Conservation (phyloP, 2,888 invertebrate genomes). For the Apeira syringaria region DNA sequence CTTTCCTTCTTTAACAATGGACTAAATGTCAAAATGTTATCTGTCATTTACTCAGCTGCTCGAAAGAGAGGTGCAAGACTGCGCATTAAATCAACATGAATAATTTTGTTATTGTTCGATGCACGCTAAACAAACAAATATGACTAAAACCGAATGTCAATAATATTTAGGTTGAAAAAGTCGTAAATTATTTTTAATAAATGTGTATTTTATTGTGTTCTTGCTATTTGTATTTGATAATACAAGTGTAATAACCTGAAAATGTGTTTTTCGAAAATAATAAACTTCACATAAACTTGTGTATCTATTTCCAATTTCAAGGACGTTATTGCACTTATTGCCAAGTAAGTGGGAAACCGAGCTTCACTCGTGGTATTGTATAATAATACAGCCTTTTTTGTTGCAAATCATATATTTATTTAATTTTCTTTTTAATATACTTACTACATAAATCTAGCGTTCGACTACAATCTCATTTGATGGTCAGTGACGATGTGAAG, state of each 20-base stretch:
- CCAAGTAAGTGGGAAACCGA: too few relatives aligned
- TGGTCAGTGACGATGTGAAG: too few relatives aligned
- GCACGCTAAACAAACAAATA: slow-evolving; percentile 3
- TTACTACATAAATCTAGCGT: too few relatives aligned
- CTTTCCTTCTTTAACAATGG: slow-evolving; percentile 1
- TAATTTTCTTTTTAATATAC: too few relatives aligned
- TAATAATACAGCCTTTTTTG: too few relatives aligned
- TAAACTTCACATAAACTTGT: too few relatives aligned
- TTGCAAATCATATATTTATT: too few relatives aligned
- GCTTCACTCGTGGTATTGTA: too few relatives aligned
- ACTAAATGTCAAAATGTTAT: slow-evolving; percentile 10
- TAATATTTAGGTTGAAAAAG: slow-evolving; percentile 9
- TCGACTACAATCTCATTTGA: too few relatives aligned
- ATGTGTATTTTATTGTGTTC: not conserved
- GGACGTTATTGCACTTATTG: too few relatives aligned
- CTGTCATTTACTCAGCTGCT: slow-evolving; percentile 18
- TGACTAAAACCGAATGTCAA: slow-evolving; percentile 15
- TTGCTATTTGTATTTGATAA: slow-evolving; percentile 5
- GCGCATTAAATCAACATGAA: slow-evolving; percentile 2
- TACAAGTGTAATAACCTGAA: not conserved
- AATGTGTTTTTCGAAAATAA: not conserved
- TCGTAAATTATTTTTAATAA: slow-evolving; percentile 1
- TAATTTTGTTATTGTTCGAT: slow-evolving; percentile 8
- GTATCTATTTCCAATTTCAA: too few relatives aligned
- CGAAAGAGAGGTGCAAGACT: not conserved